Conservation (phyloP, 2,113 vertebrate genomes). For the Halichoerus grypus region DNA sequence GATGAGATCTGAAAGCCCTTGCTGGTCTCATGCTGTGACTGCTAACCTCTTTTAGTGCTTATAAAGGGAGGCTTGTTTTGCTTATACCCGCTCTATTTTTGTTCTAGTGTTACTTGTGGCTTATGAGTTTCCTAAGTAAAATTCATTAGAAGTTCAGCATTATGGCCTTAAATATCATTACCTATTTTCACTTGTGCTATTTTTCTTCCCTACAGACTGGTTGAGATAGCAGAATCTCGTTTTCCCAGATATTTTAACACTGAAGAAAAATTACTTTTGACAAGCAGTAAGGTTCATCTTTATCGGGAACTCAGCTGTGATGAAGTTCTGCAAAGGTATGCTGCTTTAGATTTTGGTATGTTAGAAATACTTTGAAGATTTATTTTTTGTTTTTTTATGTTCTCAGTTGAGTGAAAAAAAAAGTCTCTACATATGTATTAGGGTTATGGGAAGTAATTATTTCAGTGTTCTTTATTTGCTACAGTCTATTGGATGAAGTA, state of each 20-base stretch:
- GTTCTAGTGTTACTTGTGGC: neutral
- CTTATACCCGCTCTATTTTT: neutral
- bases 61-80: neutral
- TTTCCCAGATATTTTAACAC: conserved; percentile 89
- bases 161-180: neutral
- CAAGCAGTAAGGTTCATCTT: conserved; percentile 88
- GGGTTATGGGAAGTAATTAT: conserved; percentile 28
- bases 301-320: conserved; percentile 91
- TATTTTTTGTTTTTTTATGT: conserved; percentile 19
- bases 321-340: conserved; percentile 89
- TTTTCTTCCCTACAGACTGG: conserved; percentile 80
- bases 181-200: neutral
- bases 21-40: neutral
- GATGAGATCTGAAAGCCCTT: neutral
- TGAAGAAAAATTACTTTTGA: conserved; percentile 88
- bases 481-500: neutral
- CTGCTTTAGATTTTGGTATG: conserved; percentile 21
- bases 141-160: neutral
- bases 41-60: neutral
- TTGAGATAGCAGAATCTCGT: conserved; percentile 90
- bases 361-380: conserved; percentile 46
- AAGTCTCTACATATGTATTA: neutral
- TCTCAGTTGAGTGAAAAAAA: conserved; percentile 17
- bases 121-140: conserved; percentile 15
- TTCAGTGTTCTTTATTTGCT: conserved; percentile 49